Evolutionary conservation across 2,797 vertebrate species (phyloP).

Genomic region (Oophaga sylvatica): DNA sequence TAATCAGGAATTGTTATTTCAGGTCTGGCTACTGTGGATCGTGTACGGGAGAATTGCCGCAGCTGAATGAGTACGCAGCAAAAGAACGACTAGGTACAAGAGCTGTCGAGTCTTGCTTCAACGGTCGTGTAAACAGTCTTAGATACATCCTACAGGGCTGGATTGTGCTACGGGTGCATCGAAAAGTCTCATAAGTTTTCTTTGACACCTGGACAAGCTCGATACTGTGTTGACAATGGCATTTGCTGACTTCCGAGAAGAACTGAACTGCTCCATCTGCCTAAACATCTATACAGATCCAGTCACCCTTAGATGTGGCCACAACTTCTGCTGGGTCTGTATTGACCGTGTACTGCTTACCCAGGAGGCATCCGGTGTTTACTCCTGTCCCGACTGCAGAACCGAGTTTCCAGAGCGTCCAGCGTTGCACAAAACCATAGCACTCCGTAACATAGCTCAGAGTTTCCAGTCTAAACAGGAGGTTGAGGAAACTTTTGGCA

Average conservation of each 20-base stretch:
- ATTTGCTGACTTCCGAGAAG: not conserved
- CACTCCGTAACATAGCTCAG: conserved; percentile 21
- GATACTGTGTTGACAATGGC: not conserved
- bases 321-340: conserved; percentile 34
- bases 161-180: not conserved
- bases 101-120: not conserved
- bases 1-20: not conserved
- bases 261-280: conserved; percentile 33
- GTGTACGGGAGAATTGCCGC: not conserved
- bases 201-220: not conserved
- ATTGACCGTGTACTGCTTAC: not conserved
- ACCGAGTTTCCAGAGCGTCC: not conserved
- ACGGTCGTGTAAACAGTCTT: not conserved
- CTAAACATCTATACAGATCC: conserved; percentile 12
- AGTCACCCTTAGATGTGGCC: conserved; percentile 19
- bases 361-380: not conserved
- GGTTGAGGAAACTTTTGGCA: not conserved
- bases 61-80: not conserved
- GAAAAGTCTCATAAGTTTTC: not conserved
- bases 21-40: not conserved
- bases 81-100: not conserved
- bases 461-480: not conserved
- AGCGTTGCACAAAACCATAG: not conserved
- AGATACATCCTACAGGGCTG: not conserved
- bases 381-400: not conserved